These are phyloP conservation scores for Protophormia terraenovae DNA, from an alignment of 2,888 invertebrate species.

Conservation along the genomic window DNA sequence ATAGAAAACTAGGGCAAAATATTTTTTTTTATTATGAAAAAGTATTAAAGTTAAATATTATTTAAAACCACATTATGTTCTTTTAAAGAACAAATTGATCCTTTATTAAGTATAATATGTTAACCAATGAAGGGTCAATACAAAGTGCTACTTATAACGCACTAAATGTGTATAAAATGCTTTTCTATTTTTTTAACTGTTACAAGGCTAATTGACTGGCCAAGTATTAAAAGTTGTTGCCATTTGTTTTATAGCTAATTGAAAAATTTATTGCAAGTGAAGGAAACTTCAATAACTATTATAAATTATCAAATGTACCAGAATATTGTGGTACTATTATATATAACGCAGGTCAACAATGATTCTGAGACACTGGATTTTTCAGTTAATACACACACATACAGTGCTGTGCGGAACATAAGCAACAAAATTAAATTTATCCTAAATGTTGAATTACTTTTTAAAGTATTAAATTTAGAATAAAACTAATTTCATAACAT, in stretches of 20 bases:
- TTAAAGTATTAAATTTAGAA: too few relatives aligned
- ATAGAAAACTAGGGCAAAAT: constrained; percentile 38
- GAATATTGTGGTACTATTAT: too few relatives aligned
- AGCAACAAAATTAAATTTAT: too few relatives aligned
- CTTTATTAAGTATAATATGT: constrained; percentile 27
- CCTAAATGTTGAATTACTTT: too few relatives aligned
- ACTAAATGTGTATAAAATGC: constrained; percentile 9
- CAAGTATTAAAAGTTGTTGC: neutral
- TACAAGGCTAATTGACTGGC: constrained; percentile 42
- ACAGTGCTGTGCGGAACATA: too few relatives aligned
- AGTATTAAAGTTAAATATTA: constrained; percentile 44
- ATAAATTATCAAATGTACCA: too few relatives aligned
- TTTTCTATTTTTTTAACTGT: constrained; percentile 12
- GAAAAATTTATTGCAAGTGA: neutral
- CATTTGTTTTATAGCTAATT: neutral
- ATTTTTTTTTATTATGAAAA: constrained; percentile 7
- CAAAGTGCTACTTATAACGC: constrained; percentile 15
- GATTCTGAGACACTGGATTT: too few relatives aligned
- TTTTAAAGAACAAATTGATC: neutral
- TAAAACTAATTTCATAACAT: too few relatives aligned
- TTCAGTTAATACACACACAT: too few relatives aligned
- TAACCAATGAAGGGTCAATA: constrained; percentile 47
- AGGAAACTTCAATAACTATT: too few relatives aligned
- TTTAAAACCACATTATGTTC: constrained; percentile 10
- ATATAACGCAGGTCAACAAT: too few relatives aligned